phyloP scores from a whole-genome alignment of 2,113 vertebrate species.

The Nothocercus julius region DNA sequence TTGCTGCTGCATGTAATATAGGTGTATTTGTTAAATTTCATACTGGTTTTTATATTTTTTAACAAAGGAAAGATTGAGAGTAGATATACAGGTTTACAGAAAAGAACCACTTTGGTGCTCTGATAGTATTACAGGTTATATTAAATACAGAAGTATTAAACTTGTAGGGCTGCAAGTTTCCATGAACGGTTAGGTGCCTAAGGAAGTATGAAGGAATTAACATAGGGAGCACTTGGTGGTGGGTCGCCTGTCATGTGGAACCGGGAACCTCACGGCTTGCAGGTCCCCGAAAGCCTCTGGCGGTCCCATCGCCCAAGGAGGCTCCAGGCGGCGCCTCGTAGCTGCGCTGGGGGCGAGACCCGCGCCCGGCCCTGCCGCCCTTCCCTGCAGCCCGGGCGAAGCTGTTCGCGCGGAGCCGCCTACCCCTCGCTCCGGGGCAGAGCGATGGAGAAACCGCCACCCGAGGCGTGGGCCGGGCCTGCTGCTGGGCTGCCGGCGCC shows the following conservation, averaged over 20 bases:
- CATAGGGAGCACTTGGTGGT: fast-evolving
- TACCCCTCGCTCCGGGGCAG: no score
- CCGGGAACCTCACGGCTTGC: fast-evolving
- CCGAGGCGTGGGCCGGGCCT: no score
- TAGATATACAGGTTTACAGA: background rate
- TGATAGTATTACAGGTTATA: background rate
- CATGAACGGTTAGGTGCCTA: fast-evolving
- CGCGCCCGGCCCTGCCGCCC: background rate
- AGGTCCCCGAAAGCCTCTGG: no score
- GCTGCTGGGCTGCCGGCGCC: no score
- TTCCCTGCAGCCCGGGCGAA: background rate
- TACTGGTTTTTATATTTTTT: background rate
- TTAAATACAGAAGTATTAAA: no score
- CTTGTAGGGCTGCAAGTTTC: background rate
- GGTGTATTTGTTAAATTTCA: background rate
- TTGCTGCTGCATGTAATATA: background rate
- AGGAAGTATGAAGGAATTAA: fast-evolving
- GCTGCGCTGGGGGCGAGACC: no score
- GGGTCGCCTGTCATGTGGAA: fast-evolving
- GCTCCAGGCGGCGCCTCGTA: no score
- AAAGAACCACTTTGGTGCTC: background rate
- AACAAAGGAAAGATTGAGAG: background rate
- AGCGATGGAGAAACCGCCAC: no score
- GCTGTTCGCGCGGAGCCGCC: no score
- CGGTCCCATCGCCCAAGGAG: no score